phyloP scores from a whole-genome alignment of 2,888 invertebrate species.

The Strigamia transsilvanica region DNA sequence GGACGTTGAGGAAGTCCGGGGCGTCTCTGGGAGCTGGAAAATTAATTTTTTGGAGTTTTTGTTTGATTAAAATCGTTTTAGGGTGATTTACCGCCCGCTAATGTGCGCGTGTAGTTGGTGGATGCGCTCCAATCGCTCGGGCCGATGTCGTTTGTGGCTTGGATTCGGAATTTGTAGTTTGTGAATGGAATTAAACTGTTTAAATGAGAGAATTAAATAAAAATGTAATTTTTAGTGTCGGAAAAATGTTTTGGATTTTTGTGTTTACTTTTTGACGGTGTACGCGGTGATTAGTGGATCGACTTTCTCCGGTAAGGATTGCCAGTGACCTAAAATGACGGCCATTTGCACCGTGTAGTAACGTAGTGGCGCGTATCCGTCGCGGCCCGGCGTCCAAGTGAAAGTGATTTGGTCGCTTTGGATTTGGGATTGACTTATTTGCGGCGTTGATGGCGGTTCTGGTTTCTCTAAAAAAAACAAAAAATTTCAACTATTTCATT shows the following conservation, averaged over 20 bases:
- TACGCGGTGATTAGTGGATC: conserved; percentile 87
- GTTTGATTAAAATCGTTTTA: neutral
- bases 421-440: conserved; percentile 85
- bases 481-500: neutral
- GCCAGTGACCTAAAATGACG: conserved; percentile 82
- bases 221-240: no score
- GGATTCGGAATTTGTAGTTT: conserved; percentile 88
- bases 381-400: conserved; percentile 94
- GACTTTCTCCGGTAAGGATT: conserved; percentile 82
- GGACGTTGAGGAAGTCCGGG: conserved; percentile 82
- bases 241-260: neutral
- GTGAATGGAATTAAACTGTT: conserved; percentile 81
- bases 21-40: conserved; percentile 81
- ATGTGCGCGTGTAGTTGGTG: conserved; percentile 84
- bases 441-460: conserved; percentile 85
- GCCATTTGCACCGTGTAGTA: conserved; percentile 93
- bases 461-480: conserved; percentile 72
- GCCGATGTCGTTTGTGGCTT: conserved; percentile 95
- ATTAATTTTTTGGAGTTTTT: conserved; percentile 32
- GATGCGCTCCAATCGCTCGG: conserved; percentile 90
- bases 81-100: conserved; percentile 77
- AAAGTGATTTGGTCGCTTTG: conserved; percentile 94
- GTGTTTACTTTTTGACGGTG: conserved; percentile 74
- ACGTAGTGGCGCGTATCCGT: conserved; percentile 91
- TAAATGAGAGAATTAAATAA: conserved; percentile 34